These are phyloP conservation scores for Fringilla coelebs DNA, from an alignment of 2,797 vertebrate species.

Conservation along the genomic window DNA sequence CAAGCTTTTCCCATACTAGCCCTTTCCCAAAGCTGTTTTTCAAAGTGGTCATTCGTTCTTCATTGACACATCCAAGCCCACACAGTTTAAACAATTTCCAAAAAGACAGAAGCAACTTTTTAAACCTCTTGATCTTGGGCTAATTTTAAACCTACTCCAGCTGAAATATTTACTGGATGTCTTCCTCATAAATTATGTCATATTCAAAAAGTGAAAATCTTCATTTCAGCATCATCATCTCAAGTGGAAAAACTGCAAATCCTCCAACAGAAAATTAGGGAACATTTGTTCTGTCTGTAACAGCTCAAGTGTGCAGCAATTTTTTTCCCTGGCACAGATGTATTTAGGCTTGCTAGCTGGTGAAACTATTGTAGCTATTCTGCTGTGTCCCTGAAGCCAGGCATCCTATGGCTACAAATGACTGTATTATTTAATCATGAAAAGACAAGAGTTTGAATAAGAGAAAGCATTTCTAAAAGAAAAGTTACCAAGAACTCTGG, in stretches of 20 bases:
- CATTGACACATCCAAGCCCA: neutral
- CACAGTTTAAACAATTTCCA: slow-evolving; percentile 21
- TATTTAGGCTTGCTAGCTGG: slow-evolving; percentile 39
- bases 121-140: slow-evolving; percentile 23
- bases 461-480: slow-evolving; percentile 27
- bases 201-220: slow-evolving; percentile 65
- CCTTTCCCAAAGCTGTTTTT: neutral
- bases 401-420: slow-evolving; percentile 21
- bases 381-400: slow-evolving; percentile 1
- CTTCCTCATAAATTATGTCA: slow-evolving; percentile 63
- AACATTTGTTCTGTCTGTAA: slow-evolving; percentile 66
- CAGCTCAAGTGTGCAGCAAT: slow-evolving; percentile 21
- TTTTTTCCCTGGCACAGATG: slow-evolving; percentile 37
- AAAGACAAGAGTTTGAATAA: slow-evolving; percentile 60
- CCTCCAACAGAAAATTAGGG: slow-evolving; percentile 71
- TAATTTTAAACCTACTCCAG: slow-evolving; percentile 64
- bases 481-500: slow-evolving; percentile 3
- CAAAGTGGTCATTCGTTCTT: neutral
- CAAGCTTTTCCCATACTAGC: neutral
- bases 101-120: slow-evolving; percentile 39
- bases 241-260: slow-evolving; percentile 72
- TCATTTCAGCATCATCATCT: slow-evolving; percentile 64
- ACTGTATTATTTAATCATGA: slow-evolving; percentile 59
- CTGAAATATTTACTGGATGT: slow-evolving; percentile 58
- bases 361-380: slow-evolving; percentile 15